phyloP scores from a whole-genome alignment of 2,113 vertebrate species.

The Solenodon paradoxus region DNA sequence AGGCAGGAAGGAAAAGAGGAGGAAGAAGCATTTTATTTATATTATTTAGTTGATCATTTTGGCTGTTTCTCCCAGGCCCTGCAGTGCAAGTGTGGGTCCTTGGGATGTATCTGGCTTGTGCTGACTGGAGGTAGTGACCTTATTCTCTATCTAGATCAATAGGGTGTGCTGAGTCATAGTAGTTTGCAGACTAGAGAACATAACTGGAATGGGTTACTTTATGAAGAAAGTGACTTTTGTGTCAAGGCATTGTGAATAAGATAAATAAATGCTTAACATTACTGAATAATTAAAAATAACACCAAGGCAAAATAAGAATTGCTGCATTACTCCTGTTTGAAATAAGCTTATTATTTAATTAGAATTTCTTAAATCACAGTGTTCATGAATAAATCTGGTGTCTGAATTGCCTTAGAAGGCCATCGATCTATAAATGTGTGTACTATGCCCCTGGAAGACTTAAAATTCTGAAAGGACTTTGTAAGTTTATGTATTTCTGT shows the following conservation, averaged over 20 bases:
- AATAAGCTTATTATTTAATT: neutral
- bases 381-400: neutral
- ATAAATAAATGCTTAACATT: neutral
- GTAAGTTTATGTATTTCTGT: neutral
- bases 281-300: neutral
- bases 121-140: no score
- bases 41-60: no score
- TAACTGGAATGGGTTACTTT: neutral
- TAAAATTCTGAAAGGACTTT: neutral
- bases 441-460: no score
- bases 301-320: neutral
- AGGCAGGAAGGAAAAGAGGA: no score
- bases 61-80: no score
- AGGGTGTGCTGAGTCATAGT: no score
- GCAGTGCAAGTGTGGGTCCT: no score
- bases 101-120: no score
- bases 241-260: neutral
- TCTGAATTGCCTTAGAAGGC: neutral
- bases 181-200: neutral
- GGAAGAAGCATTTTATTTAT: no score
- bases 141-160: no score
- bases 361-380: neutral
- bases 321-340: neutral
- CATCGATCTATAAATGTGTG: neutral
- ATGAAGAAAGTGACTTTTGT: neutral